phyloP scores from a whole-genome alignment of 1,140 invertebrate genomes.

The Pinna nobilis region DNA sequence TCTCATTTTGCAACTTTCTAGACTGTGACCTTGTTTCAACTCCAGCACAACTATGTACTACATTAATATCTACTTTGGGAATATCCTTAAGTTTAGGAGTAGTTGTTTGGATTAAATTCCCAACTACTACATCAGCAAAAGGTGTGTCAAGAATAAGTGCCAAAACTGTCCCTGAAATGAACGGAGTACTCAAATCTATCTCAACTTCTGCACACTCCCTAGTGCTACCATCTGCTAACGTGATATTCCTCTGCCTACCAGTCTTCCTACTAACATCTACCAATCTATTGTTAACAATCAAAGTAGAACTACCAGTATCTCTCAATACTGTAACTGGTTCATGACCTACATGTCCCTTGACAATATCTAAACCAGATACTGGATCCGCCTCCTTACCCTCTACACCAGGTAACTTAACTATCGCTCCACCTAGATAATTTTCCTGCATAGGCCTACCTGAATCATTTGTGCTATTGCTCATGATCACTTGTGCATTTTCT shows the following conservation, averaged over 20 bases:
- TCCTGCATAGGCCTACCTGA: too few relatives aligned
- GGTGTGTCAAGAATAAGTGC: neutral
- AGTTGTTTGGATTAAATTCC: too few relatives aligned
- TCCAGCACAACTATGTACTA: neutral
- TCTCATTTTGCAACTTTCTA: neutral
- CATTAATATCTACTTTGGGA: too few relatives aligned
- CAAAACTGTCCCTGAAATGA: neutral
- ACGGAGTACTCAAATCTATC: neutral
- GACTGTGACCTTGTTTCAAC: neutral
- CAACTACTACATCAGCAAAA: constrained; percentile 20
- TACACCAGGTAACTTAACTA: neutral
- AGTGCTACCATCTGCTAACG: neutral
- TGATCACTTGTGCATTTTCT: neutral
- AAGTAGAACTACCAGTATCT: neutral
- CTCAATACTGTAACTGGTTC: neutral
- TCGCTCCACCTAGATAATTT: too few relatives aligned
- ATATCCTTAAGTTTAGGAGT: too few relatives aligned
- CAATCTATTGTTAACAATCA: neutral
- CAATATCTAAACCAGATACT: constrained; percentile 12
- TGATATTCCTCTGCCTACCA: neutral
- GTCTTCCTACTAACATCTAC: neutral
- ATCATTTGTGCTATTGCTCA: neutral
- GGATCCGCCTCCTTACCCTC: neutral
- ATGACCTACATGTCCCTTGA: neutral
- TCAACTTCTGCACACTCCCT: neutral